These are phyloP conservation scores for Virgularia gustaviana DNA, from an alignment of 92 coral and sea anemone genomes.

Conservation along the genomic window DNA sequence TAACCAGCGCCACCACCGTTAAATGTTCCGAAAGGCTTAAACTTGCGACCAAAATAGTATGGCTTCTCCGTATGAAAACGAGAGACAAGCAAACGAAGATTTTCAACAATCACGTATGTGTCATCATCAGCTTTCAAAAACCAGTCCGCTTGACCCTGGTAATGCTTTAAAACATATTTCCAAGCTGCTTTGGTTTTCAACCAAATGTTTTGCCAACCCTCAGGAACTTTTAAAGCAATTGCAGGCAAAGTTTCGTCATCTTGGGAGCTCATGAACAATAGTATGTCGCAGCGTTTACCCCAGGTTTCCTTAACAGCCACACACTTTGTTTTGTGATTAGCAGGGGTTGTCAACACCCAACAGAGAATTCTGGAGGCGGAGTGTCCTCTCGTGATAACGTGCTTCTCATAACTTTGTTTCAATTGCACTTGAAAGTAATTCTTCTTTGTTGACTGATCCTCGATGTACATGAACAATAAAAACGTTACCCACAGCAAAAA, in stretches of 20 bases:
- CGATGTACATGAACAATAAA: no score
- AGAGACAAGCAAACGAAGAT: slow-evolving; percentile 61
- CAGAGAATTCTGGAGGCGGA: slow-evolving; percentile 76
- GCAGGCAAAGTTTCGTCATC: slow-evolving; percentile 65
- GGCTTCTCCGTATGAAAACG: slow-evolving; percentile 62
- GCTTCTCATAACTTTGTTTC: no score
- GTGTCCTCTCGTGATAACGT: no score
- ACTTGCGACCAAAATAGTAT: slow-evolving; percentile 65
- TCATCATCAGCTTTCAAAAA: slow-evolving; percentile 82
- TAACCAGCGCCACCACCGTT: slow-evolving; percentile 87
- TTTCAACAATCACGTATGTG: slow-evolving; percentile 72
- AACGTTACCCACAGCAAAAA: no score
- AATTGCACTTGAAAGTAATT: no score
- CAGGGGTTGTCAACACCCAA: slow-evolving; percentile 86
- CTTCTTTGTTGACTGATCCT: no score
- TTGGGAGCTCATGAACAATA: slow-evolving; percentile 83
- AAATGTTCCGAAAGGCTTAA: slow-evolving; percentile 68
- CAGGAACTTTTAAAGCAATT: slow-evolving; percentile 62
- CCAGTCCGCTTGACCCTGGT: slow-evolving; percentile 79
- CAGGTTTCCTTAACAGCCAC: slow-evolving; percentile 83
- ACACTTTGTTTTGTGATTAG: slow-evolving; percentile 52
- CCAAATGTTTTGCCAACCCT: slow-evolving; percentile 73
- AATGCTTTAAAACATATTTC: slow-evolving; percentile 68
- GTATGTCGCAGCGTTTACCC: slow-evolving; percentile 73
- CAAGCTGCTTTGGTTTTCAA: slow-evolving; percentile 80